Percentiles rank a stretch among this genome's conserved stretches.
phyloP scores from a whole-genome alignment of 2,797 vertebrate species.

The Xenentodon cancila region DNA sequence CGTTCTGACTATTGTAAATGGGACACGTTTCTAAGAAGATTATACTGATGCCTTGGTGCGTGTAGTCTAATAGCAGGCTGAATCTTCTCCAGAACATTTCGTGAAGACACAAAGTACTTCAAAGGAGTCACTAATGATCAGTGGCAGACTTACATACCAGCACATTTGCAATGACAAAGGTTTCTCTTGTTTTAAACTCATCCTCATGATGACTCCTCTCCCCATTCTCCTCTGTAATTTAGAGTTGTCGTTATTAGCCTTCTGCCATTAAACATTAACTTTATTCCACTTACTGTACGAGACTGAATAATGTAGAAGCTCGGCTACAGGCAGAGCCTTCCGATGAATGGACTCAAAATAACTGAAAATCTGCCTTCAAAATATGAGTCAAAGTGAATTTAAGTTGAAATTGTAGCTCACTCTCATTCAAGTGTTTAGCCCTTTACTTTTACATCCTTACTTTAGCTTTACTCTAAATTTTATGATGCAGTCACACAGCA shows the following conservation, averaged over 20 bases:
- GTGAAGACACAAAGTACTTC: conserved; percentile 48
- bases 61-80: conserved; percentile 22
- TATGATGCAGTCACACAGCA: conserved; percentile 1
- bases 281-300: conserved; percentile 36
- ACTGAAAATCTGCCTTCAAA: conserved; percentile 15
- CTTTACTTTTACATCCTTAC: background rate
- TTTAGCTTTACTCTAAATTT: conserved; percentile 19
- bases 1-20: conserved; percentile 36
- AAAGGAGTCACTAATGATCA: conserved; percentile 54
- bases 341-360: conserved; percentile 29
- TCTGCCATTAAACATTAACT: conserved; percentile 59
- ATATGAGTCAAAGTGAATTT: conserved; percentile 17
- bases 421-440: background rate
- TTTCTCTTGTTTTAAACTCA: conserved; percentile 47
- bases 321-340: conserved; percentile 27
- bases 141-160: conserved; percentile 43
- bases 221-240: conserved; percentile 41
- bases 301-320: conserved; percentile 61
- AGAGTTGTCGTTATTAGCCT: conserved; percentile 56
- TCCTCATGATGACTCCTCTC: conserved; percentile 35
- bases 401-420: conserved; percentile 4
- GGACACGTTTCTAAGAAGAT: conserved; percentile 39
- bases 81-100: conserved; percentile 54
- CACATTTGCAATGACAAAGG: conserved; percentile 53
- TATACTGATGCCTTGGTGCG: conserved; percentile 17